Conservation (phyloP, 2,113 vertebrate species). For the Tringa solitaria region DNA sequence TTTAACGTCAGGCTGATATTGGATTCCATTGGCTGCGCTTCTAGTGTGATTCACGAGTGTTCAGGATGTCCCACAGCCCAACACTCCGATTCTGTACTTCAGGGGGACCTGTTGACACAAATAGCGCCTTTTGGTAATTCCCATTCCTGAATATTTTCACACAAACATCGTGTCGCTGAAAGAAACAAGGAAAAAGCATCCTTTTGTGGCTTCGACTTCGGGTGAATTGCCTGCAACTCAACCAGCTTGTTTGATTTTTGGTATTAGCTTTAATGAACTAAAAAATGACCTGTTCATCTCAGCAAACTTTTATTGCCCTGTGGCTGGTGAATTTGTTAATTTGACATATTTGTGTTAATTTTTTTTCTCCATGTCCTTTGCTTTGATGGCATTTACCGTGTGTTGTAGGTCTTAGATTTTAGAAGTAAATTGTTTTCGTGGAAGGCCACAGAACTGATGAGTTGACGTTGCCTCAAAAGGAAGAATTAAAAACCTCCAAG, state of each 20-base stretch:
- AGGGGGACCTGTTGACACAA: background rate
- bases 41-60: fast-evolving
- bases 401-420: too few relatives aligned
- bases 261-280: background rate
- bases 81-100: fast-evolving
- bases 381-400: too few relatives aligned
- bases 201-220: background rate
- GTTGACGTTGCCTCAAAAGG: background rate
- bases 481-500: background rate
- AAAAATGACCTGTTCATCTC: background rate
- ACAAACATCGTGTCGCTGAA: background rate
- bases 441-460: background rate
- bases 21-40: fast-evolving
- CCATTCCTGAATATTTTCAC: background rate
- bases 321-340: background rate
- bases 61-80: background rate
- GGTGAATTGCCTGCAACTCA: background rate
- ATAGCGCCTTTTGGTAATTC: background rate
- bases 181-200: background rate
- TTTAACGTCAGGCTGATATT: background rate
- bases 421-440: background rate
- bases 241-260: background rate
- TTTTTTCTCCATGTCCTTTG: too few relatives aligned
- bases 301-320: background rate
- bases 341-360: background rate